Evolutionary conservation across 2,888 invertebrate genomes (phyloP), one percentile per base, ranked within the genome.

Genomic region (Malacosoma neustria): DNA sequence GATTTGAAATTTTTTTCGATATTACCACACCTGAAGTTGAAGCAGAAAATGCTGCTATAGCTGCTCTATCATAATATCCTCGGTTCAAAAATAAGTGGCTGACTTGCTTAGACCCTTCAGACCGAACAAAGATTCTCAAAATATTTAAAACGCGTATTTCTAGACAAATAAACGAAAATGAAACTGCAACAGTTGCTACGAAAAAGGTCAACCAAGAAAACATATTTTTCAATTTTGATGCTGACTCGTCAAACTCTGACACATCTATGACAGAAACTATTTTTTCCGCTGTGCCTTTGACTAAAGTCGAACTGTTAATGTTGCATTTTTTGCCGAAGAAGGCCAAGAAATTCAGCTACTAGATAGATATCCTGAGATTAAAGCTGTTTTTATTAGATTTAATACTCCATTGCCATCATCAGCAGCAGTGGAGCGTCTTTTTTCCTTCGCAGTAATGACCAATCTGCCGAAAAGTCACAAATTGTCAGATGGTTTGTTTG

Each of bases 361-460:
- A 12, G 14, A 40, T 39, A 33, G 42, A 42, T 43, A 45, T 38
- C 46, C 47, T 30, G 41, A 47, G 33, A 42, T 49, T 40, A 47
- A 45, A 42, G 34, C 33, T 33, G 42, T 42, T 38, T 49, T 45
- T 41, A 46, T 43, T 15, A 44, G 35, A 42, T 48, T 38, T 15
- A 48, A 48, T 29, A 45, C 45, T 35, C 42, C 42, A 13, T 33
- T 48, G 32, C 46, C 47, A 30, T 41, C 43, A n/a, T 48, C 43
- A 22, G 45, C 35, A 14, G 13, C 45, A 33, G 45, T 48, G 7
- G 45, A 48, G 15, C n/a, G n/a, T n/a, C n/a, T n/a, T n/a, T n/a
- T n/a, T n/a, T n/a, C n/a, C n/a, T n/a, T n/a, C n/a, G n/a, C n/a
- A n/a, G n/a, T n/a, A n/a, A n/a, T n/a, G n/a, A n/a, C n/a, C n/a